Evolutionary conservation across 2,888 invertebrate genomes (phyloP), one percentile per base, ranked within the genome.

Genomic region (Fragum sueziense): DNA sequence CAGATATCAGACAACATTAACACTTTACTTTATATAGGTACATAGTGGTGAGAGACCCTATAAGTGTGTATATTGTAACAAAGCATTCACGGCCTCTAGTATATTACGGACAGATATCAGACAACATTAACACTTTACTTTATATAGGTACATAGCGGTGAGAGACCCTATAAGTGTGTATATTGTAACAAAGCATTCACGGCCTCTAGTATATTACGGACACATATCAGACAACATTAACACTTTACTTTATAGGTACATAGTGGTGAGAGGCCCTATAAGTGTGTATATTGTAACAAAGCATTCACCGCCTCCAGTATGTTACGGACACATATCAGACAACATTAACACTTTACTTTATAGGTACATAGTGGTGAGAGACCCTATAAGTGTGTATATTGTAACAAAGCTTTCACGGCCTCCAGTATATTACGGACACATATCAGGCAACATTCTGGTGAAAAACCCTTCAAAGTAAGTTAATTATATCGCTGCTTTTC

Each of bases 221-320:
- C 94, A 3, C 94, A 94, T 85, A 94, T 93, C 68, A 80, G 93
- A 54, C 93, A 93, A 74, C 93, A 47, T 85, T 93, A n/a, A n/a
- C n/a, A n/a, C n/a, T n/a, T n/a, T n/a, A n/a, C n/a, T n/a, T n/a
- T n/a, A n/a, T 85, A 93, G 91, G 93, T 93, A 4, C 93, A 94
- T 87, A 93, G 93, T 68, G 94, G 94, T 7, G 94, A 94, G 82
- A 87, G 94, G 11, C 94, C 94, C 0, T 94, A 94, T 86, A 93
- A 94, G 85, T 94, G 94, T 85, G 93, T 93, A 4, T 94, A 93
- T 81, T 94, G 94, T 82, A 93, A 91, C 85, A 94, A 94, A 84
- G 93, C 93, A 0, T 94, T 94, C 84, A 94, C 94, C 17, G 94
- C 94, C 2, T 93, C 93, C 72, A 93, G 93, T 78, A 94, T 94